Evolutionary conservation across 2,113 vertebrate genomes (phyloP).

Genomic region (Pachypanchax playfairii): DNA sequence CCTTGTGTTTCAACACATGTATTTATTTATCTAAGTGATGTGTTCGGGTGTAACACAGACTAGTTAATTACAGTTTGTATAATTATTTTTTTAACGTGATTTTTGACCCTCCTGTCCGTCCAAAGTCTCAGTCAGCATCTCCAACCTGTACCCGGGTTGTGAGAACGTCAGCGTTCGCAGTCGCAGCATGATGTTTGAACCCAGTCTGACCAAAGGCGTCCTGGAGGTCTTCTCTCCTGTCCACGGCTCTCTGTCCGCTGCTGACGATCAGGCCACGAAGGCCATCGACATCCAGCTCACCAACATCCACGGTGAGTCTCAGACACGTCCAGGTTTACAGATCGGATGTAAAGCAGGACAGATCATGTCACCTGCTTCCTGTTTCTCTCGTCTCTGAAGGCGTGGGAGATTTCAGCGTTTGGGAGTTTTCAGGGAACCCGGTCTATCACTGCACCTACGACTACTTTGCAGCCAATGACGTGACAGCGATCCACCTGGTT

Average conservation of each 20-base stretch:
- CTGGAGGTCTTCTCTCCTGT: constrained; percentile 90
- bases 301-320: constrained; percentile 81
- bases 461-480: constrained; percentile 94
- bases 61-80: too few species aligned
- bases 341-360: background rate
- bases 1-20: too few species aligned
- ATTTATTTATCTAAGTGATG: too few species aligned
- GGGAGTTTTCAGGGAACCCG: constrained; percentile 98
- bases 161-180: constrained; percentile 97
- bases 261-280: constrained; percentile 89
- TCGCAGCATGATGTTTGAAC: constrained; percentile 99
- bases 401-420: constrained; percentile 94
- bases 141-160: constrained; percentile 94
- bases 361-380: background rate
- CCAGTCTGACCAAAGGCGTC: constrained; percentile 94
- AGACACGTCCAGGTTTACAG: too few species aligned
- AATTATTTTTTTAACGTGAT: background rate
- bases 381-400: constrained; percentile 75
- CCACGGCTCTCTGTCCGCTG: constrained; percentile 78
- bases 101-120: constrained; percentile 6
- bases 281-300: constrained; percentile 90
- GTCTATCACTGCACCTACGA: constrained; percentile 96
- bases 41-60: too few species aligned
- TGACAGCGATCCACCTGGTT: constrained; percentile 89
- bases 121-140: constrained; percentile 93